Evolutionary conservation across 2,797 vertebrate species (phyloP).

Genomic region (Rhodeus uyekii): DNA sequence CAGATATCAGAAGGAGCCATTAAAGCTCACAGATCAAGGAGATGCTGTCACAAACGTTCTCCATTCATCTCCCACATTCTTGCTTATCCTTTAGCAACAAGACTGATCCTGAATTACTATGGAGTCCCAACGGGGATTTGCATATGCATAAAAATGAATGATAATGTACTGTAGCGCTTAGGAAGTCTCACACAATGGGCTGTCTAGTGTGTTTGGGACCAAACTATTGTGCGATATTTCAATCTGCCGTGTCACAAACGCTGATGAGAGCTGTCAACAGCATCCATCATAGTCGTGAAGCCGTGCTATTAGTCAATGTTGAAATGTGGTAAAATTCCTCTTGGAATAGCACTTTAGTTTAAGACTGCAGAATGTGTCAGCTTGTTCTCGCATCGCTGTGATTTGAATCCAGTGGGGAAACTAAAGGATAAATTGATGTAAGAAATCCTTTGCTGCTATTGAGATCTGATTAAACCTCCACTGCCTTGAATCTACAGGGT

Average conservation of each 20-base stretch:
- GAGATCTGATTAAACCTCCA: slow-evolving; percentile 17
- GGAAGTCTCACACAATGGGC: slow-evolving; percentile 30
- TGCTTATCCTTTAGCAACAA: slow-evolving; percentile 37
- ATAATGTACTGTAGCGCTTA: slow-evolving; percentile 38
- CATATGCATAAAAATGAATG: slow-evolving; percentile 47
- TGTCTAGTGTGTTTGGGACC: slow-evolving; percentile 40
- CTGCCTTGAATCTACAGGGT: background rate
- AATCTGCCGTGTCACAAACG: slow-evolving; percentile 32
- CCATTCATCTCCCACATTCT: slow-evolving; percentile 32
- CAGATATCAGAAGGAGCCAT: slow-evolving; percentile 12
- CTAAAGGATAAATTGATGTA: background rate
- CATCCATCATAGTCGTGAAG: slow-evolving; percentile 31
- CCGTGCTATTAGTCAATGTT: slow-evolving; percentile 36
- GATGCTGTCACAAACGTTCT: slow-evolving; percentile 31
- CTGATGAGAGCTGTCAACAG: slow-evolving; percentile 36
- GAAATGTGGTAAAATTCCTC: slow-evolving; percentile 44
- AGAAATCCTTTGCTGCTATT: background rate
- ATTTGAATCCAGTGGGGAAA: slow-evolving; percentile 10
- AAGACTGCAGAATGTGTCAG: slow-evolving; percentile 3
- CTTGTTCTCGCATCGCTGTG: background rate
- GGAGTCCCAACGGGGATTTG: slow-evolving; percentile 30
- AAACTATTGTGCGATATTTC: slow-evolving; percentile 26
- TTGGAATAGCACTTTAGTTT: slow-evolving; percentile 26
- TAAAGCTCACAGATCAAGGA: slow-evolving; percentile 27
- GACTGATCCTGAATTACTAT: slow-evolving; percentile 51